Base-by-base conservation (phyloP, 1,140 invertebrate genomes). In the Vanessa tameamea region DNA sequence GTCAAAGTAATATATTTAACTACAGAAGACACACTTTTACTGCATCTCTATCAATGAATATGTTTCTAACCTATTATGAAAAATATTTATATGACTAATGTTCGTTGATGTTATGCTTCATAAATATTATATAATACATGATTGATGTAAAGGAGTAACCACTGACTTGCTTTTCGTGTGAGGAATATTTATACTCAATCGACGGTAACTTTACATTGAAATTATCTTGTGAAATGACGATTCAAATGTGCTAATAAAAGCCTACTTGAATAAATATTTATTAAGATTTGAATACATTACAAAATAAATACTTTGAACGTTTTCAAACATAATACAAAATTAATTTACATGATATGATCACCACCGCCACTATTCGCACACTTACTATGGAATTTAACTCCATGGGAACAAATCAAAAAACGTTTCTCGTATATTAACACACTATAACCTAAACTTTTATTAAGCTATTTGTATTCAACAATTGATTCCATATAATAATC, bases 391-490 rank as follows among this genome's bases (percentile, higher is more conserved):
- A 59, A 61, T 50, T 57, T 50, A 48, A 47, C 51, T 13, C 23
- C 64, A 61, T 67, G 64, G 47, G 71, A 67, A 72, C 43, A 47
- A 59, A 23, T 8, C 9, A 37, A 53, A 53, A 72, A 48, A 67
- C 53, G 13, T 59, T 72, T 57, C 37, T 55, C 26, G 43, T 48
- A 23, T 57, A 57, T 69, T 48, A 48, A 7, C 23, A 67, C 15
- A 69, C 43, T 14, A 43, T 23, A 14, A 7, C 53, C 53, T 59
- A 59, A 69, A 43, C 11, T 59, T 26, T 20, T 69, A 69, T 47
- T 31, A 64, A 64, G 50, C 63, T 43, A 64, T 74, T 74, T 63
- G 59, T 69, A 74, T 74, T 74, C 66, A 74, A 64, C 59, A 15
- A 53, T 64, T 48, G 61, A 57, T 69, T 63, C 69, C 16, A 47